These are phyloP conservation scores for Neoascia interrupta DNA, from an alignment of 2,888 invertebrate species.

Conservation along the genomic window DNA sequence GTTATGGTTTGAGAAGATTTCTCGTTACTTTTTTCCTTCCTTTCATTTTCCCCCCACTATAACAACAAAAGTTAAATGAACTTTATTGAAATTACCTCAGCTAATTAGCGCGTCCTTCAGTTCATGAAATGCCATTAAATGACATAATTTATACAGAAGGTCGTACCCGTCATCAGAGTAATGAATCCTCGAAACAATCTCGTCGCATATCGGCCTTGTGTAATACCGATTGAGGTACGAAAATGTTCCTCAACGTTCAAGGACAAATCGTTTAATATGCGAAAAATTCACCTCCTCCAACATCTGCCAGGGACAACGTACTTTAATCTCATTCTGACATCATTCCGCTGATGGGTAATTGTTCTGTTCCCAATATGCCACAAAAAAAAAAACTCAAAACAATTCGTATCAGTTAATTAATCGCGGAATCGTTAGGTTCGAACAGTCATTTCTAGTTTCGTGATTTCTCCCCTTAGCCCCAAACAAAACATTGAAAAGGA, in stretches of 20 bases:
- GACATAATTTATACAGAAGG: conserved; percentile 22
- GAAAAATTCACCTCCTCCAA: conserved; percentile 27
- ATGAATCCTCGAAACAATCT: conserved; percentile 52
- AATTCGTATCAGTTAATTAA: conserved; percentile 60
- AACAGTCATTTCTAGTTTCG: conserved; percentile 1
- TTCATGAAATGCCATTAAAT: too few species aligned
- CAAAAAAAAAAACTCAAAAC: conserved; percentile 1
- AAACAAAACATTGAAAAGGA: conserved; percentile 21
- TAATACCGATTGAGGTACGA: conserved; percentile 16
- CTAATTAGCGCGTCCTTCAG: too few species aligned
- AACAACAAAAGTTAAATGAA: too few species aligned
- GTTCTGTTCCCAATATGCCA: conserved; percentile 12
- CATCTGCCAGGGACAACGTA: conserved; percentile 15
- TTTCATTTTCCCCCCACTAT: too few species aligned
- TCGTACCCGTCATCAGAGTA: conserved; percentile 29
- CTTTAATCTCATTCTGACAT: neutral
- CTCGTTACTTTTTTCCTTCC: too few species aligned
- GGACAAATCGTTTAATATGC: conserved; percentile 7
- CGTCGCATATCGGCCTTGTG: conserved; percentile 32
- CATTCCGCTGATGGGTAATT: neutral
- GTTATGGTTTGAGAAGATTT: too few species aligned
- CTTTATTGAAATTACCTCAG: too few species aligned
- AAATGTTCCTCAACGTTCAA: neutral
- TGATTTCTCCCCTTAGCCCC: conserved; percentile 1
- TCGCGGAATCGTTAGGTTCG: conserved; percentile 27